phyloP scores from a whole-genome alignment of 2,888 invertebrate species.

The Chrysolina oricalcia region DNA sequence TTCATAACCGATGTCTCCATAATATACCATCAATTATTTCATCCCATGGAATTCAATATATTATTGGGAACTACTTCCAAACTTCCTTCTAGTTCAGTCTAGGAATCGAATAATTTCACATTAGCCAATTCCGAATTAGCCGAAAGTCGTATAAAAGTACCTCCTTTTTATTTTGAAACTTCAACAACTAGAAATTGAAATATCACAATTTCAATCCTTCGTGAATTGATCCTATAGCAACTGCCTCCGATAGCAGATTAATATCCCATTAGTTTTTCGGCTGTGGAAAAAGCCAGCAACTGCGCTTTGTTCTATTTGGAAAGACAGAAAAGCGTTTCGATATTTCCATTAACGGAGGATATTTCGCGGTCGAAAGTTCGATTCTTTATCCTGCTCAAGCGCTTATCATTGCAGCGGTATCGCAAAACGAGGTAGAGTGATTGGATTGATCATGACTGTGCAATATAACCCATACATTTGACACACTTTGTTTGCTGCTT shows the following conservation, averaged over 20 bases:
- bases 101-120: no score
- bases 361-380: conserved; percentile 4
- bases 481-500: background rate
- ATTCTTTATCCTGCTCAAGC: background rate
- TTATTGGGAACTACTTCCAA: no score
- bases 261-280: conserved; percentile 62
- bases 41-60: no score
- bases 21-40: no score
- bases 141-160: no score
- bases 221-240: background rate
- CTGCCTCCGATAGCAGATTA: conserved; percentile 56
- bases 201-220: background rate
- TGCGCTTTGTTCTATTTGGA: conserved; percentile 38
- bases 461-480: background rate
- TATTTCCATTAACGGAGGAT: background rate
- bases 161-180: no score
- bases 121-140: no score
- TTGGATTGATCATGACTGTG: background rate
- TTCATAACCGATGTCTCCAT: no score
- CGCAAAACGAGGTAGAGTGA: background rate
- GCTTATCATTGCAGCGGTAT: conserved; percentile 1
- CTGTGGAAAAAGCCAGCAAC: conserved; percentile 55
- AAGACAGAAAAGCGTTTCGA: conserved; percentile 17
- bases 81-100: no score
- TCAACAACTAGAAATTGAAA: background rate